Percentiles rank a stretch among this genome's conserved stretches.
phyloP scores from a whole-genome alignment of 2,113 vertebrate species.

The Hypanus sabinus region DNA sequence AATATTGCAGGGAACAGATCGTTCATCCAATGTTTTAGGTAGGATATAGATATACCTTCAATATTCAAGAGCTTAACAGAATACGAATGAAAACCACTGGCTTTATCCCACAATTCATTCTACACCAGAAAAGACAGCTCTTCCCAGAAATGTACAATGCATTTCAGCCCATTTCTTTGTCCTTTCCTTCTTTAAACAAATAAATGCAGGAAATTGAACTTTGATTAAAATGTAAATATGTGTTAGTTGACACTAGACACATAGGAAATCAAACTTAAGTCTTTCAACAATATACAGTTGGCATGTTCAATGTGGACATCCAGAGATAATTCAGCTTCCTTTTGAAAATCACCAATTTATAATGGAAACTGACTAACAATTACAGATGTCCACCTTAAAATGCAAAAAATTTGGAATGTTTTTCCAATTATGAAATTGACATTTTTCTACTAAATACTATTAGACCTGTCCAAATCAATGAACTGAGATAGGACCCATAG shows the following conservation, averaged over 20 bases:
- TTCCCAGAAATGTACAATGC: no score
- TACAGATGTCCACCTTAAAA: no score
- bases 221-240: background rate
- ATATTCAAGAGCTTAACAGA: background rate
- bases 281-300: no score
- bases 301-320: no score
- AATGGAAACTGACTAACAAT: no score
- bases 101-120: background rate
- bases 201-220: background rate
- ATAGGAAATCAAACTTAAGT: background rate
- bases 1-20: background rate
- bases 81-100: background rate
- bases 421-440: no score
- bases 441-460: no score
- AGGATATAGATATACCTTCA: background rate
- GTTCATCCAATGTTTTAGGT: background rate
- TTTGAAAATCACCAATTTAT: no score
- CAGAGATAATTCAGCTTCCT: no score
- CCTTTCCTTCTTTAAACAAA: background rate
- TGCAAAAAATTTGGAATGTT: no score
- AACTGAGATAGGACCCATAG: no score
- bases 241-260: background rate
- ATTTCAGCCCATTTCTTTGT: background rate
- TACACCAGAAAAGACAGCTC: background rate
- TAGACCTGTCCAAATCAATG: no score